Evolutionary conservation across 2,888 invertebrate genomes (phyloP).

Genomic region (Clitarchus hookeri): DNA sequence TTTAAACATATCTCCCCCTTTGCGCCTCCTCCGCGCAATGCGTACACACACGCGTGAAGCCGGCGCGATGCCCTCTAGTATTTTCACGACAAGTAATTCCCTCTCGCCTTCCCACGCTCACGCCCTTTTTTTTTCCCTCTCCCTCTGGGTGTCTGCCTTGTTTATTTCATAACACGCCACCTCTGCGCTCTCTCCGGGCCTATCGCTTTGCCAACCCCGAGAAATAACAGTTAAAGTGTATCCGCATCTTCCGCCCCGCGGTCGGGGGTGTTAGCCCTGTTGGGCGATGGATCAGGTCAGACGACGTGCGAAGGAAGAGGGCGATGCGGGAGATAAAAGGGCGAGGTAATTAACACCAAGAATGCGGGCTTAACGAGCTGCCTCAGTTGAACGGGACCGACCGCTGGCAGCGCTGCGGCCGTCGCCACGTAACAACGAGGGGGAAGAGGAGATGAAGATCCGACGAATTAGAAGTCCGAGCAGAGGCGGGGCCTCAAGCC

Average conservation of each 20-base stretch:
- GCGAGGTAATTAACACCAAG: neutral
- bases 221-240: too few species aligned
- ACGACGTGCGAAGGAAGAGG: too few species aligned
- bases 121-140: neutral
- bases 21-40: neutral
- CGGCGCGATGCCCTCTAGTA: neutral
- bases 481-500: too few species aligned
- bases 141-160: neutral
- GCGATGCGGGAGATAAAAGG: neutral
- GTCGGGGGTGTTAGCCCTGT: too few species aligned
- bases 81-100: conserved; percentile 8
- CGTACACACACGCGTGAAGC: neutral
- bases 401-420: too few species aligned
- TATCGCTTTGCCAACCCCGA: too few species aligned
- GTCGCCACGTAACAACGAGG: too few species aligned
- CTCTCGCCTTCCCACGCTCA: neutral
- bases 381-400: neutral
- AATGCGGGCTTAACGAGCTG: neutral
- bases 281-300: too few species aligned
- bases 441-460: too few species aligned
- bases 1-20: neutral
- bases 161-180: neutral
- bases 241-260: too few species aligned
- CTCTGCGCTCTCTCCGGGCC: neutral
- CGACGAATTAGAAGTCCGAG: too few species aligned